A percentile compares a stretch with the other conserved stretches of the same genome.
Evolutionary conservation across 2,888 invertebrate genomes (phyloP).

Genomic region (Platycheirus albimanus): DNA sequence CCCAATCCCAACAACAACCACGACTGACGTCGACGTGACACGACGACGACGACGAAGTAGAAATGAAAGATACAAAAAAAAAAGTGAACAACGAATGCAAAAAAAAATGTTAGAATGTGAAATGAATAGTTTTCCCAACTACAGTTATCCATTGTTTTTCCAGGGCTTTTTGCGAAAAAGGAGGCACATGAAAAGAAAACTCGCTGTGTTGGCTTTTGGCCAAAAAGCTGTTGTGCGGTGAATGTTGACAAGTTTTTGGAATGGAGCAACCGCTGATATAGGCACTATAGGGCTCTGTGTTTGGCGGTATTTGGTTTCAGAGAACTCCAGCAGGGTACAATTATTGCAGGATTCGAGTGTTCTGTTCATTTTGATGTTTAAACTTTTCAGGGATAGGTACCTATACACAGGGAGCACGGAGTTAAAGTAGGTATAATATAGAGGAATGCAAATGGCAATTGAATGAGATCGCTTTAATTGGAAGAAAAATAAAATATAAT

Average conservation of each 20-base stretch:
- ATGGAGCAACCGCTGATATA: constrained; percentile 54
- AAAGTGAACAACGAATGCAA: background rate
- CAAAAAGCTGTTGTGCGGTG: constrained; percentile 53
- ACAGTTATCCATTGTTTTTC: constrained; percentile 63
- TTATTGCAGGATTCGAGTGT: constrained; percentile 39
- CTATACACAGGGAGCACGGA: background rate
- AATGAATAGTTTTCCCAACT: constrained; percentile 60
- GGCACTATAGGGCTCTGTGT: constrained; percentile 14
- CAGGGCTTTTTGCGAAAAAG: constrained; percentile 16
- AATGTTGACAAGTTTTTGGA: constrained; percentile 62
- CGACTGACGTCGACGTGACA: too few species aligned
- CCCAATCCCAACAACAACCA: background rate
- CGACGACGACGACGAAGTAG: too few species aligned
- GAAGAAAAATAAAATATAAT: constrained; percentile 12
- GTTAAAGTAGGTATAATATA: too few species aligned
- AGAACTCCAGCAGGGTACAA: constrained; percentile 17
- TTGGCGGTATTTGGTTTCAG: constrained; percentile 9
- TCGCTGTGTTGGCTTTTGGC: constrained; percentile 64
- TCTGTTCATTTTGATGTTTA: constrained; percentile 43
- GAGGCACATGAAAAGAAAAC: constrained; percentile 45
- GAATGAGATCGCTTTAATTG: constrained; percentile 33
- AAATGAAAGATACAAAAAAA: too few species aligned
- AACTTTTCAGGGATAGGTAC: constrained; percentile 16
- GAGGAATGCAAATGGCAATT: constrained; percentile 28
- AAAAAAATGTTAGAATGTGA: constrained; percentile 38